Evolutionary conservation across 2,113 vertebrate genomes (phyloP).

Genomic region (Helogale parvula): DNA sequence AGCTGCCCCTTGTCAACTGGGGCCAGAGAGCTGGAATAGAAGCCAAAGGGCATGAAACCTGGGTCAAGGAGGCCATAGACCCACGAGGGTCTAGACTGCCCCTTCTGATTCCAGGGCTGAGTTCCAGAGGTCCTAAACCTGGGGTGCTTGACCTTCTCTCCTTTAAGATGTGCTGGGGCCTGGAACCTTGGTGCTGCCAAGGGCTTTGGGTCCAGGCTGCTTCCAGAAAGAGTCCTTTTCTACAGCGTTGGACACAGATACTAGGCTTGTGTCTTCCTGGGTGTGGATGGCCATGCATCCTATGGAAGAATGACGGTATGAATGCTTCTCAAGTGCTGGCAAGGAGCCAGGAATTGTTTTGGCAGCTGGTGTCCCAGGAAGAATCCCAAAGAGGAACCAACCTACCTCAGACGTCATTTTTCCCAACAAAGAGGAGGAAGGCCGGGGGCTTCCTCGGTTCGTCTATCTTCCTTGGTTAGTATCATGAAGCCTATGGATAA

Average conservation of each 20-base stretch:
- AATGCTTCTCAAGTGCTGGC: not conserved
- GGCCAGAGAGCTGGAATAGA: not conserved
- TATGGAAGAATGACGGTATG: not conserved
- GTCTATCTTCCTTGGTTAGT: not conserved
- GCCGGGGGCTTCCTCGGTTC: not conserved
- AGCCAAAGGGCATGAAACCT: not conserved
- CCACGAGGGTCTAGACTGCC: not conserved
- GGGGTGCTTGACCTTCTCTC: not conserved
- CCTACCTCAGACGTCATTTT: not conserved
- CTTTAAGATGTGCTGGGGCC: not conserved
- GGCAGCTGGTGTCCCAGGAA: not conserved
- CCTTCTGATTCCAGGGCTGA: not conserved
- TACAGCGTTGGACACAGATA: not conserved
- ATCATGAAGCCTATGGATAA: not conserved
- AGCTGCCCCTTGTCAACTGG: not conserved
- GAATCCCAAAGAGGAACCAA: not conserved
- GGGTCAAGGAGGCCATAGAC: not conserved
- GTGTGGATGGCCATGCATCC: not conserved
- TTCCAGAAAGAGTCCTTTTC: not conserved
- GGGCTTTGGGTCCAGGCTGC: not conserved
- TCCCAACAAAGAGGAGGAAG: not conserved
- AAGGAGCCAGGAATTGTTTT: not conserved
- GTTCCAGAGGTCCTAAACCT: not conserved
- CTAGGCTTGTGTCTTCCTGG: not conserved
- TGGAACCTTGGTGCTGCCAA: not conserved